Conservation (phyloP, 2,797 vertebrate genomes). For the Cynopterus sphinx region DNA sequence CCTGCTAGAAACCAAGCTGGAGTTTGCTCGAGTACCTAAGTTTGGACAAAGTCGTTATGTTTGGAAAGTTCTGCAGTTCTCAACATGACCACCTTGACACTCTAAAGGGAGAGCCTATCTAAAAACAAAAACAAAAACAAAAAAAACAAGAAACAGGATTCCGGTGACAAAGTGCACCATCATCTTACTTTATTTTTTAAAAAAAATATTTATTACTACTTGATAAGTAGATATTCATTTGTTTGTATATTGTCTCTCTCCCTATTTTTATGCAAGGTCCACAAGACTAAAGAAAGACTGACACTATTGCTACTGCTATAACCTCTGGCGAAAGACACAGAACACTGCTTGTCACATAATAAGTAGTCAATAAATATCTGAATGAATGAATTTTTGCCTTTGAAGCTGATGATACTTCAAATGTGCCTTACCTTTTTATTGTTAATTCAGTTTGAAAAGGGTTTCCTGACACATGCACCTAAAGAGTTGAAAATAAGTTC, state of each 20-base stretch:
- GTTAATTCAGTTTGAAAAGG: not conserved
- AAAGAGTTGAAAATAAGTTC: not conserved
- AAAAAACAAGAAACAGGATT: not conserved
- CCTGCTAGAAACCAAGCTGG: not conserved
- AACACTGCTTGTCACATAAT: not conserved
- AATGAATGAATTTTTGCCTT: not conserved
- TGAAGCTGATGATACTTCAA: not conserved
- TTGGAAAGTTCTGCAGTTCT: not conserved
- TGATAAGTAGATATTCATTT: not conserved
- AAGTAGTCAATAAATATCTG: not conserved
- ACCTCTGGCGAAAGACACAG: not conserved
- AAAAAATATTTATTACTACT: not conserved
- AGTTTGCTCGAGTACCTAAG: not conserved
- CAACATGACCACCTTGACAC: not conserved
- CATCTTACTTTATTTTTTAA: not conserved
- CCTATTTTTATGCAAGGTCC: not conserved
- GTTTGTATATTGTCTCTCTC: not conserved
- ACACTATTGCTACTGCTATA: not conserved
- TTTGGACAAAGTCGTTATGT: not conserved
- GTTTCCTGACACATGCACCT: not conserved
- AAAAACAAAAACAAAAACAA: not conserved
- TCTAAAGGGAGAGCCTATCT: not conserved
- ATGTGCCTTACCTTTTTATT: not conserved
- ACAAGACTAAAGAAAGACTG: not conserved
- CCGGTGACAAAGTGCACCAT: not conserved